Evolutionary conservation across 1,140 invertebrate genomes (phyloP).

Genomic region (Hyles euphorbiae): DNA sequence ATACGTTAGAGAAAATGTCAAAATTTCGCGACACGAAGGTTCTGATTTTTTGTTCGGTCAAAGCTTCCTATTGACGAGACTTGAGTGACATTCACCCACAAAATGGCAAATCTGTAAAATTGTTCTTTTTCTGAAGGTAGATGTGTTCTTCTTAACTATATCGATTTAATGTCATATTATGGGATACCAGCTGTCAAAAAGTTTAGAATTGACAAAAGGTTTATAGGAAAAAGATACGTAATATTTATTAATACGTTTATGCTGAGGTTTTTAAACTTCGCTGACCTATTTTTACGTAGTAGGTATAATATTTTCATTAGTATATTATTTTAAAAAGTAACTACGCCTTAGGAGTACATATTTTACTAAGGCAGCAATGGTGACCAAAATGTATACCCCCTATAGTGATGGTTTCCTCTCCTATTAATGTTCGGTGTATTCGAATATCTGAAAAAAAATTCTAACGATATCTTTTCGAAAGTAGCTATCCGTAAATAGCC

Average conservation of each 20-base stretch:
- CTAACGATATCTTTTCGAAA: neutral
- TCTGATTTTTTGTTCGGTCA: constrained; percentile 15
- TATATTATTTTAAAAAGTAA: too few species aligned
- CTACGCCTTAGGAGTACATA: too few species aligned
- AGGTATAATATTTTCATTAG: too few species aligned
- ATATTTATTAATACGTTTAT: too few species aligned
- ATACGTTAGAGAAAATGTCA: too few species aligned
- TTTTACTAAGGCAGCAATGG: too few species aligned
- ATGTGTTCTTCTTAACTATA: constrained; percentile 47
- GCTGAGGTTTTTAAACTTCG: too few species aligned
- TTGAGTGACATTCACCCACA: constrained; percentile 61
- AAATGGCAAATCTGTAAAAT: constrained; percentile 63
- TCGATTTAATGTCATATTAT: constrained; percentile 45
- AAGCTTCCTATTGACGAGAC: constrained; percentile 25
- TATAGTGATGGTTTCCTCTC: too few species aligned
- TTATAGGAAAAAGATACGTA: too few species aligned
- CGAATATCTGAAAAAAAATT: neutral
- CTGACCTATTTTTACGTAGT: too few species aligned
- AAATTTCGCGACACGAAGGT: neutral
- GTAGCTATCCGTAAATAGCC: neutral
- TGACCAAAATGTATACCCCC: too few species aligned
- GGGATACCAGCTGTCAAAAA: constrained; percentile 38
- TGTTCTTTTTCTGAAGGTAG: constrained; percentile 48
- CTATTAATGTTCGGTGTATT: neutral
- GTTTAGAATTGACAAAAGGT: too few species aligned